Conservation (phyloP, 2,797 vertebrate genomes). For the Halcyon badia region DNA sequence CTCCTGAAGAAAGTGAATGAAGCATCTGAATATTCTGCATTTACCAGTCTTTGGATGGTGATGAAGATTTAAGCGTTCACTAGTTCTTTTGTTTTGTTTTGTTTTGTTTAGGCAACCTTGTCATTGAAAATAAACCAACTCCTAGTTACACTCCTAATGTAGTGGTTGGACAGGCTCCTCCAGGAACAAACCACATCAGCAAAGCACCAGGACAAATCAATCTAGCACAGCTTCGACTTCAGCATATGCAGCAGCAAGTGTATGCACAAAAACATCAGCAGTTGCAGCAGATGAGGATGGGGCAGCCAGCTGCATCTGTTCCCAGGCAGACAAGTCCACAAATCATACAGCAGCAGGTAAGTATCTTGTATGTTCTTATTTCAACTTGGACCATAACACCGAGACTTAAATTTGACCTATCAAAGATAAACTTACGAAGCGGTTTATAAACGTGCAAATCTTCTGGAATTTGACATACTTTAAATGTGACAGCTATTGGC, state of each 20-base stretch:
- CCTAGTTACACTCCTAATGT: slow-evolving; percentile 89
- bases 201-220: slow-evolving; percentile 96
- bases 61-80: neutral
- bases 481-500: slow-evolving; percentile 30
- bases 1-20: neutral
- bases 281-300: slow-evolving; percentile 86
- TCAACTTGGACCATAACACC: neutral
- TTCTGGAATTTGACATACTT: neutral
- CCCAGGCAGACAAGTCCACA: slow-evolving; percentile 85
- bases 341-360: slow-evolving; percentile 94
- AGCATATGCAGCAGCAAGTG: slow-evolving; percentile 96
- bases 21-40: neutral
- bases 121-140: slow-evolving; percentile 93
- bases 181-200: slow-evolving; percentile 87
- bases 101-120: slow-evolving; percentile 89
- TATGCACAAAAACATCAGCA: slow-evolving; percentile 93
- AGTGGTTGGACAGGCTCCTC: slow-evolving; percentile 90
- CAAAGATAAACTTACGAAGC: neutral
- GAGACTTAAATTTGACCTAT: neutral
- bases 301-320: slow-evolving; percentile 82
- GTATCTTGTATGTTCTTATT: neutral
- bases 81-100: slow-evolving; percentile 9
- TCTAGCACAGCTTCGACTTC: slow-evolving; percentile 94
- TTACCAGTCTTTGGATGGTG: neutral
- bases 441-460: neutral